Conservation (phyloP, 2,888 invertebrate species). For the Drosophila sordidapex region DNA sequence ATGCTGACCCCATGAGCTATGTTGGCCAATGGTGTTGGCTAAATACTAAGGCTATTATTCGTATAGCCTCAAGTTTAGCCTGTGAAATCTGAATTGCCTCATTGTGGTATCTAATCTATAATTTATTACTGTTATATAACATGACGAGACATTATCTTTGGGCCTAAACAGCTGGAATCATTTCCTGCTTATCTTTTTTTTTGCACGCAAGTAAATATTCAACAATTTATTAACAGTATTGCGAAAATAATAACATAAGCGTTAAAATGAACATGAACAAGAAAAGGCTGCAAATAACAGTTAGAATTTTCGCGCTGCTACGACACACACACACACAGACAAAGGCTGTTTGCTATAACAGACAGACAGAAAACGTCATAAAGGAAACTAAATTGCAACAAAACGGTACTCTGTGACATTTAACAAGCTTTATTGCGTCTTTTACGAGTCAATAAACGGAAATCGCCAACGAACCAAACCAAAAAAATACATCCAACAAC, state of each 20-base stretch:
- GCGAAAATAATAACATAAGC: background rate
- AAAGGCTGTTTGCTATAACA: slow-evolving; percentile 39
- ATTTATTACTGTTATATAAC: slow-evolving; percentile 33
- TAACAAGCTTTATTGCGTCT: slow-evolving; percentile 54
- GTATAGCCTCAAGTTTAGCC: background rate
- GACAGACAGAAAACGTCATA: slow-evolving; percentile 22
- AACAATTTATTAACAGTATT: background rate
- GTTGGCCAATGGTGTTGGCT: slow-evolving; percentile 23
- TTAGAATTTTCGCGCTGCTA: background rate
- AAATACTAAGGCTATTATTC: slow-evolving; percentile 15
- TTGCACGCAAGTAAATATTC: background rate
- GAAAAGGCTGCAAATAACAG: background rate
- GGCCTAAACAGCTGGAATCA: slow-evolving; percentile 21
- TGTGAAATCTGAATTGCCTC: slow-evolving; percentile 12
- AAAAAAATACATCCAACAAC: slow-evolving; percentile 33
- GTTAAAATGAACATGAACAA: background rate
- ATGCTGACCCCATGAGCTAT: slow-evolving; percentile 20
- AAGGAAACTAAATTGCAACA: slow-evolving; percentile 47
- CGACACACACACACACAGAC: background rate
- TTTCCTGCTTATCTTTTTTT: slow-evolving; percentile 22
- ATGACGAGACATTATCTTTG: slow-evolving; percentile 31
- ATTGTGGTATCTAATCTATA: slow-evolving; percentile 38
- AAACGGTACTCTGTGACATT: slow-evolving; percentile 52
- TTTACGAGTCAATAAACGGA: slow-evolving; percentile 72
- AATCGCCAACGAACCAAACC: slow-evolving; percentile 51